Base-by-base conservation (phyloP, 2,797 vertebrate species). In the Cuniculus paca region DNA sequence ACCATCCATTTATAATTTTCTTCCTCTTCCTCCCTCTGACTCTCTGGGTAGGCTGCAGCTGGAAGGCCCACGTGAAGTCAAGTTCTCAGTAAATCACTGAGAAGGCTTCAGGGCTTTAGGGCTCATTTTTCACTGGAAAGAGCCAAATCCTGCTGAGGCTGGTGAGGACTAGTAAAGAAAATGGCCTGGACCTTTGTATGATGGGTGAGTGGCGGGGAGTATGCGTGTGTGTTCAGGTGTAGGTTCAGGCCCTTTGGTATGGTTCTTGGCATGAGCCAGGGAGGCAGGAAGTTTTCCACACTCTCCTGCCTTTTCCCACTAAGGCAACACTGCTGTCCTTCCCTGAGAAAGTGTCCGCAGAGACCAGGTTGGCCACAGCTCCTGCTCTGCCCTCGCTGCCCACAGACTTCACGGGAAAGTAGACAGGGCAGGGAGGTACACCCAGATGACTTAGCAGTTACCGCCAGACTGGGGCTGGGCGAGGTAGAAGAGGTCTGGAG, bases 1-100 rank as follows among this genome's bases (percentile, higher is more conserved):
- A 70, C 96, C 98, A 97, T 98, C 97, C 98, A 97, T 98, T 98
- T 97, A 96, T 97, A 93, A 95, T 96, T 93, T 77, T 81, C 85
- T 94, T 84, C 83, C 6, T 68, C 96, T 98, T 98, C 98, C 98
- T 98, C 96, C 77, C 90, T 95, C 34, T 98, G 98, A 97, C 97
- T 96, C 97, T 95, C 83, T 39, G 34, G 91, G 68, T 97, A 96
- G 95, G 78, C 91, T 97, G 68, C 50, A 96, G 96, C 65, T 31
- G 56, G 96, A 97, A 98, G 97, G 80, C 83, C 77, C 97, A 95
- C 61, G 58, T 39, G 74, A 96, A 97, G 97, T 84, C 90, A 94
- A 97, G 50, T 95, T 98, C 97, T 96, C 83, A 0, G 78, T 96
- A 98, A 98, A 98, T 98, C 98, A 97, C 88, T 0, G 5, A 88